Evolutionary conservation across 2,113 vertebrate genomes (phyloP), one percentile per base, ranked within the genome.

Genomic region (Erinaceus europaeus): DNA sequence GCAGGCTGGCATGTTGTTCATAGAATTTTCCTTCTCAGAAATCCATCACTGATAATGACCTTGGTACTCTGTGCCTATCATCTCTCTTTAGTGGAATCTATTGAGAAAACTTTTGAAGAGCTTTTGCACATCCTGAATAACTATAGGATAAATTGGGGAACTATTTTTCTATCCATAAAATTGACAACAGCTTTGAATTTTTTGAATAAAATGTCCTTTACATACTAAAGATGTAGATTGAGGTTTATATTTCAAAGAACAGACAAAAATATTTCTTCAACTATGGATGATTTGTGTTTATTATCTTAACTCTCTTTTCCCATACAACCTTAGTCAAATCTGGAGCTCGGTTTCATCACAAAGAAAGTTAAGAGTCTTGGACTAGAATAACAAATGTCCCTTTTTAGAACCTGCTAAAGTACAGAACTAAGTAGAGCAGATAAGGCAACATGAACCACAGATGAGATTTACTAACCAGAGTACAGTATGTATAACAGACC

Each of bases 391-490:
- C 34, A 38, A 27, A 34, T 67, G 53, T 9, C 12, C 64, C n/a
- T 32, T 68, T 23, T 44, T 8, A 48, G 36, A 53, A 59, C 36
- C 42, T 10, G 67, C 18, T 36, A 21, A 32, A 34, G 11, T 42
- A 27, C 46, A 90, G 42, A 59, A 5, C 20, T 14, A 59, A 9
- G 0, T 36, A 6, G 25, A 42, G 3, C 32, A 42, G 34, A 27
- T 20, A 9, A 4, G 5, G 12, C 4, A 15, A 11, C 10, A 0
- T 20, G 25, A 64, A 50, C 27, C 0, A 3, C 59, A 4, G 1
- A 76, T 18, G 5, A 40, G 15, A 32, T 52, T 6, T 78, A 5
- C 46, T 53, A 9, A 18, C 20, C 18, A 5, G 20, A 27, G 32
- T 23, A 10, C 12, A 12, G 29, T 5, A 10, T 2, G 27, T 14